These are phyloP conservation scores for Muntiacus muntjak DNA, from an alignment of 2,113 vertebrate genomes.

Conservation along the genomic window DNA sequence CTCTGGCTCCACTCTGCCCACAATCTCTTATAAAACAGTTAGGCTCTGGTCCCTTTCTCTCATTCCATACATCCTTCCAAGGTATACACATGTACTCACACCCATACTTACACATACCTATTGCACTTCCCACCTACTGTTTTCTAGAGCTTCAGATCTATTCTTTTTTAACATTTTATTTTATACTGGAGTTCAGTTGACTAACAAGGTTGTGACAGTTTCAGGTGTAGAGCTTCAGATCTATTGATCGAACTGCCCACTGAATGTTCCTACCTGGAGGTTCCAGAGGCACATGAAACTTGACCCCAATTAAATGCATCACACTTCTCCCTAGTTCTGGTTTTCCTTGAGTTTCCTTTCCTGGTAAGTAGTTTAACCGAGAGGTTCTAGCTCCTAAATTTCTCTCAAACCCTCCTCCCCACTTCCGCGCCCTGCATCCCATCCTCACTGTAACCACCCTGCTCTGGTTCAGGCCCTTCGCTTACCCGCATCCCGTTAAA, in stretches of 20 bases:
- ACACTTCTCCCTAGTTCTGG: neutral
- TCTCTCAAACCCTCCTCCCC: neutral
- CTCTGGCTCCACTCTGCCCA: neutral
- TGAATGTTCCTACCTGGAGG: neutral
- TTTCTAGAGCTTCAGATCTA: neutral
- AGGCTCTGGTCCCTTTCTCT: neutral
- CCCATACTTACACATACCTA: too few species aligned
- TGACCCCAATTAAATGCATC: neutral
- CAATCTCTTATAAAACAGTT: neutral
- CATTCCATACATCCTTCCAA: neutral
- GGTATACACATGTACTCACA: neutral
- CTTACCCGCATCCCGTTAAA: neutral
- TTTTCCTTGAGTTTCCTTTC: neutral
- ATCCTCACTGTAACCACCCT: neutral
- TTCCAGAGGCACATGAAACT: neutral
- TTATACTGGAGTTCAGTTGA: neutral
- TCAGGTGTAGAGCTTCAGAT: neutral
- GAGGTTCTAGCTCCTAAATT: neutral
- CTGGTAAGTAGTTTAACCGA: neutral
- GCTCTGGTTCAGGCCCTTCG: neutral
- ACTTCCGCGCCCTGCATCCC: neutral
- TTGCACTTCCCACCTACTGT: neutral
- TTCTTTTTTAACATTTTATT: neutral
- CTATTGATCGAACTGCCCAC: neutral
- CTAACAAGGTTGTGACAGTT: neutral